phyloP scores from a whole-genome alignment of 2,888 invertebrate genomes.

The Drosophila setosimentum region DNA sequence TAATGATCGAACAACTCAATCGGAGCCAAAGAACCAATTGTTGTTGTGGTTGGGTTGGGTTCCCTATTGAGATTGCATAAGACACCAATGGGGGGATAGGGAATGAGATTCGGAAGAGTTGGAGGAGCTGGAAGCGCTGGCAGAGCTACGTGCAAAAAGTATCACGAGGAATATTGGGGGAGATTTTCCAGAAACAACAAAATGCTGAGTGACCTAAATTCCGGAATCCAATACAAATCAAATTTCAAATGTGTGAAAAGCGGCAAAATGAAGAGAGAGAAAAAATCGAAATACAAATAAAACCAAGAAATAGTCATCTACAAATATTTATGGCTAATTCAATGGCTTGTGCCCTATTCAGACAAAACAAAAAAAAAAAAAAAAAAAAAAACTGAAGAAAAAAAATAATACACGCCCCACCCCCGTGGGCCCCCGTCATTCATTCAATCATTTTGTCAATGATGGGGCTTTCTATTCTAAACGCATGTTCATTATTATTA shows the following conservation, averaged over 20 bases:
- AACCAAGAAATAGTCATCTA: slow-evolving; percentile 60
- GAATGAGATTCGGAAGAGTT: not conserved
- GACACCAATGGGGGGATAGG: not conserved
- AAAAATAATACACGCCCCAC: slow-evolving; percentile 28
- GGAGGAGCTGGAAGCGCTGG: not conserved
- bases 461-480: slow-evolving; percentile 67
- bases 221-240: slow-evolving; percentile 45
- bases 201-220: slow-evolving; percentile 65
- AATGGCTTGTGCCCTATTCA: slow-evolving; percentile 36
- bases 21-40: not conserved
- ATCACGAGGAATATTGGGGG: not conserved
- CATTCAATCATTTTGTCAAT: slow-evolving; percentile 80
- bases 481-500: slow-evolving; percentile 74
- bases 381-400: not conserved
- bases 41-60: not conserved
- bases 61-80: slow-evolving; percentile 23
- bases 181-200: slow-evolving; percentile 1
- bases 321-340: slow-evolving; percentile 64
- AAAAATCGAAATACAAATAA: slow-evolving; percentile 46
- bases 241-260: slow-evolving; percentile 67
- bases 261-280: slow-evolving; percentile 24
- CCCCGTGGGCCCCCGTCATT: slow-evolving; percentile 51
- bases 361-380: slow-evolving; percentile 5
- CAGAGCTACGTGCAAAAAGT: slow-evolving; percentile 37
- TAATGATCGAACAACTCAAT: slow-evolving; percentile 28